Evolutionary conservation across 2,888 invertebrate species (phyloP).

Genomic region (Colostygia pectinataria): DNA sequence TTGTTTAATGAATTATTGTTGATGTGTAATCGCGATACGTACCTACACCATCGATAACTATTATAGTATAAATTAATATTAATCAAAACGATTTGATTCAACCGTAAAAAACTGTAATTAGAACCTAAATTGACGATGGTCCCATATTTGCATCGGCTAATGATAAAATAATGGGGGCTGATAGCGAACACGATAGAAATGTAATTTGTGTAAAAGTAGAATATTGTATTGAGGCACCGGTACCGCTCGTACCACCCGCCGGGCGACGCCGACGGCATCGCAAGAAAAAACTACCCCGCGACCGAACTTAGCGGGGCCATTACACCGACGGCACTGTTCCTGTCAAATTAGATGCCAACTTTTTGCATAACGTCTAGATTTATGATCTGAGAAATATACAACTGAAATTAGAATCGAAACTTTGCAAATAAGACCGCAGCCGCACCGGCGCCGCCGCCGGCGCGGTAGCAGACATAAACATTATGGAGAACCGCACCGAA

Average conservation of each 20-base stretch:
- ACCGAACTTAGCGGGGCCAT: conserved; percentile 62
- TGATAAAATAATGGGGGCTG: conserved; percentile 79
- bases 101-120: conserved; percentile 48
- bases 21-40: conserved; percentile 29
- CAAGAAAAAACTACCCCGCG: conserved; percentile 72
- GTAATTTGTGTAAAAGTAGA: conserved; percentile 79
- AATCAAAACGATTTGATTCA: conserved; percentile 30
- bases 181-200: conserved; percentile 79
- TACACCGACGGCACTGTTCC: conserved; percentile 47
- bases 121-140: conserved; percentile 57
- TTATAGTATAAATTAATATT: conserved; percentile 26
- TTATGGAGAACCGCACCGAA: conserved; percentile 37
- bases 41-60: conserved; percentile 27
- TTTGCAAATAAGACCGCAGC: conserved; percentile 35
- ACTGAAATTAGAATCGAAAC: conserved; percentile 41
- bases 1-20: conserved; percentile 46
- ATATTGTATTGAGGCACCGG: conserved; percentile 62
- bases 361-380: conserved; percentile 52
- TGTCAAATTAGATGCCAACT: conserved; percentile 54
- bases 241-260: conserved; percentile 71
- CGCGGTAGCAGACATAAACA: conserved; percentile 40
- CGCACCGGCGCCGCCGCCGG: conserved; percentile 18
- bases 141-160: conserved; percentile 72
- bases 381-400: conserved; percentile 49
- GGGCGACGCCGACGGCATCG: conserved; percentile 55